A percentile compares a stretch with the other conserved stretches of the same genome.
Evolutionary conservation across 2,113 vertebrate genomes (phyloP).

Genomic region (Spea bombifrons): DNA sequence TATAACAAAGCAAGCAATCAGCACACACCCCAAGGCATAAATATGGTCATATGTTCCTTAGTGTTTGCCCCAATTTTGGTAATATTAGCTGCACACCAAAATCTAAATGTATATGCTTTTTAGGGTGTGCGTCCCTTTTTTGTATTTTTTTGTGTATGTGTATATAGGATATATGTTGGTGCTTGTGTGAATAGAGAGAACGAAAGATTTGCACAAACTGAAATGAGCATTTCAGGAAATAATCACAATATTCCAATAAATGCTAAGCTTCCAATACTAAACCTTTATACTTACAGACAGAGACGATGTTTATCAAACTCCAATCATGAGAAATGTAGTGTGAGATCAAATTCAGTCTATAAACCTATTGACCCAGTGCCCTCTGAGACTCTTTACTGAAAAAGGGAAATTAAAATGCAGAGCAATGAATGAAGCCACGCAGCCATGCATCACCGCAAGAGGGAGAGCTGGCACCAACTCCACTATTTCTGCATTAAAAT

Average conservation of each 20-base stretch:
- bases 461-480: constrained; percentile 22
- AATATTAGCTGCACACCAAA: too few relatives aligned
- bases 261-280: background rate
- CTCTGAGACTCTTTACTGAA: constrained; percentile 42
- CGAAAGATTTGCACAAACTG: background rate
- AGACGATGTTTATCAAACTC: constrained; percentile 34
- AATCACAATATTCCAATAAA: background rate
- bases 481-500: constrained; percentile 31
- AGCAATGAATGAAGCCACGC: constrained; percentile 29
- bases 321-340: constrained; percentile 45
- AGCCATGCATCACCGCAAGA: constrained; percentile 26
- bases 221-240: background rate
- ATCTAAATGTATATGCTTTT: too few relatives aligned
- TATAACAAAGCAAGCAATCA: too few relatives aligned
- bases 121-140: too few relatives aligned
- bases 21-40: too few relatives aligned
- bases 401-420: constrained; percentile 40
- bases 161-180: too few relatives aligned
- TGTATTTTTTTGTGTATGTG: too few relatives aligned
- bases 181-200: too few relatives aligned
- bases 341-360: constrained; percentile 42
- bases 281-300: background rate
- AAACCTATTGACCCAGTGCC: constrained; percentile 46
- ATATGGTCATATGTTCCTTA: too few relatives aligned
- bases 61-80: too few relatives aligned